phyloP scores from a whole-genome alignment of 2,888 invertebrate species.

The Harmothoe impar region DNA sequence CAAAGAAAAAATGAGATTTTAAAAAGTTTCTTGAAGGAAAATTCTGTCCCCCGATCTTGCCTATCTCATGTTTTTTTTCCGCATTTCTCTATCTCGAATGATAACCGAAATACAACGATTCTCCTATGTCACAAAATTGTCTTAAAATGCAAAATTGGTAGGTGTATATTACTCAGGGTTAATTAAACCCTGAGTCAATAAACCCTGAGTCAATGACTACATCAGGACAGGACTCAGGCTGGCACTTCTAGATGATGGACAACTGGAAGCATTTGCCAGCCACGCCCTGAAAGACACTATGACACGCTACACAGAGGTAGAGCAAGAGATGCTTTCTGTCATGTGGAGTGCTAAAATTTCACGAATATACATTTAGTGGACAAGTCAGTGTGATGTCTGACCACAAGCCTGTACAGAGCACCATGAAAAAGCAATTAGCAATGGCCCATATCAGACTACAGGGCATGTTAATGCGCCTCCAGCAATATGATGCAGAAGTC shows the following conservation, averaged over 20 bases:
- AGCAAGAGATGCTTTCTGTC: constrained; percentile 80
- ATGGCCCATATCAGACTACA: constrained; percentile 74
- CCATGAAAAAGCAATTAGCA: constrained; percentile 77
- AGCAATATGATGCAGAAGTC: background rate
- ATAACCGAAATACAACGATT: no score
- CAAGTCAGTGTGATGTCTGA: constrained; percentile 77
- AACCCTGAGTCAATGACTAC: no score
- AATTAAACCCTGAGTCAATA: no score
- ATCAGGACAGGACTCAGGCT: background rate
- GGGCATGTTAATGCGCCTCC: constrained; percentile 70
- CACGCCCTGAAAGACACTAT: constrained; percentile 75
- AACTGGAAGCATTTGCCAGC: background rate
- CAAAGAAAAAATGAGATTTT: no score
- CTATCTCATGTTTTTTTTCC: no score
- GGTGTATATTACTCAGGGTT: no score
- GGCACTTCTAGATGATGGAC: background rate
- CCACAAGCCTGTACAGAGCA: constrained; percentile 82
- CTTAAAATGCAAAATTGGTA: no score
- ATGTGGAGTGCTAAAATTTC: constrained; percentile 76
- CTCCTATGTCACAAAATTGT: no score
- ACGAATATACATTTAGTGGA: constrained; percentile 80
- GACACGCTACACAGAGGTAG: constrained; percentile 77
- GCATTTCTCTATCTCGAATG: no score
- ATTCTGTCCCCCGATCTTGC: no score
- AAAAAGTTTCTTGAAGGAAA: no score